These are phyloP conservation scores for Stercorarius parasiticus DNA, from an alignment of 2,113 vertebrate genomes.

Conservation along the genomic window DNA sequence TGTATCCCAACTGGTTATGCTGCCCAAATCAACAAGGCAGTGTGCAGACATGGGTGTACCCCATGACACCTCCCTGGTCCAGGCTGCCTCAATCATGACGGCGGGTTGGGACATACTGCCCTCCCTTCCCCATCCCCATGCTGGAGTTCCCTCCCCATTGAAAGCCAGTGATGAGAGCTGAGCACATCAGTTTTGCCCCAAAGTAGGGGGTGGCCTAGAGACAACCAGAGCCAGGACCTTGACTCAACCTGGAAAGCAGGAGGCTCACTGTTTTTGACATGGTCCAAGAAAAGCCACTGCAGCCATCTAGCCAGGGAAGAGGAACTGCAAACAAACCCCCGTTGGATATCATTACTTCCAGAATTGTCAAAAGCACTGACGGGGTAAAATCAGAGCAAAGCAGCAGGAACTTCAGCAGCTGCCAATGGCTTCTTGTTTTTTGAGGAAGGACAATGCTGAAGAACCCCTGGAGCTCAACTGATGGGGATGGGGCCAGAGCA, in stretches of 20 bases:
- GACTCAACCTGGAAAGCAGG: background rate
- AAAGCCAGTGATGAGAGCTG: background rate
- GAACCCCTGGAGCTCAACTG: background rate
- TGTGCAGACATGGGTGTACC: background rate
- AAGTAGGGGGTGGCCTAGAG: background rate
- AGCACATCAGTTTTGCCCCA: accelerated
- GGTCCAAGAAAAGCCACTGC: background rate
- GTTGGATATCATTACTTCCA: background rate
- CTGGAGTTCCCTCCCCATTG: background rate
- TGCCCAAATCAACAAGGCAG: background rate
- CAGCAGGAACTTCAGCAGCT: background rate
- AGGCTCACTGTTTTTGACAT: background rate
- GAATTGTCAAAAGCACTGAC: background rate
- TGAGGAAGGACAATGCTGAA: background rate
- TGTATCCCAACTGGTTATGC: background rate
- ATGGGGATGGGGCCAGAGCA: background rate
- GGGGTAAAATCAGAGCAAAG: background rate
- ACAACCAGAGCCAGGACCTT: background rate
- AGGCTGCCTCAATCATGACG: background rate
- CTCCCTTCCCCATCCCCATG: background rate
- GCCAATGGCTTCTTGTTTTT: background rate
- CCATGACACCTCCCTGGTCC: background rate
- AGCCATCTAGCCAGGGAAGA: background rate
- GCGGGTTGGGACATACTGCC: accelerated
- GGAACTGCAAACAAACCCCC: background rate